Evolutionary conservation across 2,113 vertebrate genomes (phyloP).

Genomic region (Tragulus kanchil): DNA sequence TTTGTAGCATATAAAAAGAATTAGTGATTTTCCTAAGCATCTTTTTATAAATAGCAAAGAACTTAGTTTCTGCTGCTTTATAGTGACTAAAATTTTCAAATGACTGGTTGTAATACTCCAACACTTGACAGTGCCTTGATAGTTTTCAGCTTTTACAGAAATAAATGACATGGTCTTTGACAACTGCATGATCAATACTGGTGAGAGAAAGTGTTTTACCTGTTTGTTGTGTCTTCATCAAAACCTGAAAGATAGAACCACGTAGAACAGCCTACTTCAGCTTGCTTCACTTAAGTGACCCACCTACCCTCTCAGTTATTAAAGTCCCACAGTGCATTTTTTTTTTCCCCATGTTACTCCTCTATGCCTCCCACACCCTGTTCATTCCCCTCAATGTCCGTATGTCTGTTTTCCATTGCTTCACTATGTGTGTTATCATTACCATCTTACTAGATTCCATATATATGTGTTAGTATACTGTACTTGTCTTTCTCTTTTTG

Average conservation of each 20-base stretch:
- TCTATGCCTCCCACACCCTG: too few species aligned
- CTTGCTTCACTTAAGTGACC: not conserved
- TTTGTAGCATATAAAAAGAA: not conserved
- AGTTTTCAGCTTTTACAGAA: not conserved
- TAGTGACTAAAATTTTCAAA: not conserved
- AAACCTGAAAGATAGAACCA: slow-evolving; percentile 11
- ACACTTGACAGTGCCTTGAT: not conserved
- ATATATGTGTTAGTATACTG: too few species aligned
- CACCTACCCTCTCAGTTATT: not conserved
- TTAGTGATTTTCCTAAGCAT: not conserved
- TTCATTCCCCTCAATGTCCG: too few species aligned
- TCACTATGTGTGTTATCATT: too few species aligned
- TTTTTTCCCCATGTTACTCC: not conserved
- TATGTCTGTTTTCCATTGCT: too few species aligned
- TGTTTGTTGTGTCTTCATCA: not conserved
- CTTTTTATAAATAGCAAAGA: not conserved
- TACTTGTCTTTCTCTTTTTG: too few species aligned
- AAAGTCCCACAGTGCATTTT: slow-evolving; percentile 59
- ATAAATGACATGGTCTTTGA: not conserved
- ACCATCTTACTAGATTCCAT: too few species aligned
- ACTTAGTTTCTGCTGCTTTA: not conserved
- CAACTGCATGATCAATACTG: not conserved
- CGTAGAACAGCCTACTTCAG: not conserved
- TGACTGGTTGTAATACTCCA: not conserved
- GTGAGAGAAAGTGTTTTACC: slow-evolving; percentile 45